Base-by-base conservation (phyloP, 2,797 vertebrate genomes). In the Sebastolobus alascanus region DNA sequence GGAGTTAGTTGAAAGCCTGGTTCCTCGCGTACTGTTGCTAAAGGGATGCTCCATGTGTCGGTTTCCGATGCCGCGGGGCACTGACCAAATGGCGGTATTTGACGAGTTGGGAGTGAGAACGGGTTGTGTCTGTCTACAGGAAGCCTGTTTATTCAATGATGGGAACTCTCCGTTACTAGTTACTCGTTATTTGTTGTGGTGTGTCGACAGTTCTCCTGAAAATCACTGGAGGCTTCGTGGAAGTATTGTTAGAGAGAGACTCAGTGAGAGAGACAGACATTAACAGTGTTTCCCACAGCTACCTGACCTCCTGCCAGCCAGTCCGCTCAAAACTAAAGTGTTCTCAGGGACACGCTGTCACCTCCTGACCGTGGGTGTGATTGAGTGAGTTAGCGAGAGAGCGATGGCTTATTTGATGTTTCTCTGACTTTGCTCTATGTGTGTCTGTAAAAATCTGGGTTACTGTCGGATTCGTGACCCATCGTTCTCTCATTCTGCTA, bases 271-370 rank as follows among this genome's bases (percentile, higher is more conserved):
- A 61, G 73, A 43, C 65, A 35, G 52, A 68, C 31, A 68, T 61
- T 54, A 50, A 25, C 31, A 33, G 77, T 69, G 88, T 86, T 94
- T 92, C 92, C 91, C 93, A 94, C 90, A 93, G 89, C 68, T 84
- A 80, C 68, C 87, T 92, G 94, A 91, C 84, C 72, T 80, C 68
- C 72, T 71, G 88, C 88, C 89, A 93, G 80, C 65, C 83, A 60
- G 83, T 60, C 80, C 83, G 82, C 83, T 87, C 63, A 84, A 60
- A 80, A 69, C 84, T 56, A 68, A 75, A 80, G 75, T 66, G 73
- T 90, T 93, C 88, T 88, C 91, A 90, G 84, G 77, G 86, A 86
- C 66, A 75, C 16, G 2, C 38, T 54, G 38, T 81, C 68, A 76
- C 56, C 80, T 70, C 84, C 63, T 73, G 80, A 71, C 55, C 5